Percentiles rank a stretch among this genome's conserved stretches.
phyloP scores from a whole-genome alignment of 2,888 invertebrate genomes.

The Mayetiola destructor region DNA sequence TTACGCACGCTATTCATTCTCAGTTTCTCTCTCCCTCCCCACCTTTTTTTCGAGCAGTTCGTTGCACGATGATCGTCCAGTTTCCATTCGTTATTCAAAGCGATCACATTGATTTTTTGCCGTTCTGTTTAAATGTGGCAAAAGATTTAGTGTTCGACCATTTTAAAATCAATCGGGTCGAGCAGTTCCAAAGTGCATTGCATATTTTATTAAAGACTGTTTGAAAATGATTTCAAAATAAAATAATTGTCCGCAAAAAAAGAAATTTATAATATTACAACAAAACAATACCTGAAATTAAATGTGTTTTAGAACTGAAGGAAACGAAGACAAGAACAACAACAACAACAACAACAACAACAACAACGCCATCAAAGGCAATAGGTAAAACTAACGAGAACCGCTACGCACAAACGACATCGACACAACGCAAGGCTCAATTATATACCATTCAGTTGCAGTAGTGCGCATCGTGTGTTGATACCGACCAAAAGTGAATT shows the following conservation, averaged over 20 bases:
- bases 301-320: conserved; percentile 3
- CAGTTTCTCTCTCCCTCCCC: conserved; percentile 11
- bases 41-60: conserved; percentile 11
- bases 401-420: neutral
- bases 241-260: neutral
- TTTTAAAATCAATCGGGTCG: conserved; percentile 8
- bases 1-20: conserved; percentile 10
- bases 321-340: neutral
- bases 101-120: conserved; percentile 16
- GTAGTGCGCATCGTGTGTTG: too few species aligned
- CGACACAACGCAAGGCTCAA: neutral
- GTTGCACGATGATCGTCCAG: conserved; percentile 15
- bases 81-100: conserved; percentile 14
- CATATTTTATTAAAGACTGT: neutral
- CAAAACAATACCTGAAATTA: conserved; percentile 4
- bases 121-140: conserved; percentile 1
- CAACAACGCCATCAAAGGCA: neutral
- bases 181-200: neutral
- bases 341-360: conserved; percentile 3
- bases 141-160: neutral
- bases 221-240: neutral
- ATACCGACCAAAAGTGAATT: neutral
- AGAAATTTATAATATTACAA: neutral
- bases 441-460: neutral
- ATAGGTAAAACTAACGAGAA: conserved; percentile 1